Conservation (phyloP, 2,797 vertebrate species). For the Fistularia tabacaria region DNA sequence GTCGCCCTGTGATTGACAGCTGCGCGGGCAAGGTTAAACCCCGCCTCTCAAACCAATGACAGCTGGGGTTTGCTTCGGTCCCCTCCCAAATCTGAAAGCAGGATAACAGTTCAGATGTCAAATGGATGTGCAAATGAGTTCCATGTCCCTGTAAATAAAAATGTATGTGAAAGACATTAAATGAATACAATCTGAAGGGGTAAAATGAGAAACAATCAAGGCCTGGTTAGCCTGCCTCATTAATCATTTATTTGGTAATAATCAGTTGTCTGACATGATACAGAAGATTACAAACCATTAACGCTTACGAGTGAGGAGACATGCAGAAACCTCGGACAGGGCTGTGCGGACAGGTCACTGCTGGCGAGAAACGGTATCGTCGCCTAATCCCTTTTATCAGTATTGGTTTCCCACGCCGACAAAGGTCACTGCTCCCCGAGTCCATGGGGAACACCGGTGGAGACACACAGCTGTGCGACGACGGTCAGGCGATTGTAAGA, state of each 20-base stretch:
- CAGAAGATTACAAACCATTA: slow-evolving; percentile 36
- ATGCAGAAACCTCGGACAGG: slow-evolving; percentile 61
- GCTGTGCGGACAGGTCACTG: background rate
- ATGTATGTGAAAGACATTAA: no score
- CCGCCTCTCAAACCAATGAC: no score
- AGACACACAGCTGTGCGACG: no score
- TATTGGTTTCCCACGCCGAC: background rate
- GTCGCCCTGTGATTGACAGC: no score
- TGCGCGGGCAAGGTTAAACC: no score
- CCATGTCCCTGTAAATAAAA: no score
- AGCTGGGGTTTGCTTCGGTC: no score
- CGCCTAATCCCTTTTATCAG: slow-evolving; percentile 19
- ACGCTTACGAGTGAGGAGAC: slow-evolving; percentile 45
- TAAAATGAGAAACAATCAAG: background rate
- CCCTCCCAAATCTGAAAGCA: no score
- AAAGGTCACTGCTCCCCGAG: no score
- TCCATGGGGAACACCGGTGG: no score
- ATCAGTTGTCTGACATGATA: slow-evolving; percentile 39
- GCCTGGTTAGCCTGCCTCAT: slow-evolving; percentile 1
- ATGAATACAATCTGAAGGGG: background rate
- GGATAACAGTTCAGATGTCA: no score
- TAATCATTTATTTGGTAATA: slow-evolving; percentile 52
- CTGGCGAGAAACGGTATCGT: slow-evolving; percentile 16
- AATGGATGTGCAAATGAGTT: no score
- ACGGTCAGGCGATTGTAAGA: background rate